phyloP scores from a whole-genome alignment of 1,140 invertebrate genomes.

The Lucilia sericata region DNA sequence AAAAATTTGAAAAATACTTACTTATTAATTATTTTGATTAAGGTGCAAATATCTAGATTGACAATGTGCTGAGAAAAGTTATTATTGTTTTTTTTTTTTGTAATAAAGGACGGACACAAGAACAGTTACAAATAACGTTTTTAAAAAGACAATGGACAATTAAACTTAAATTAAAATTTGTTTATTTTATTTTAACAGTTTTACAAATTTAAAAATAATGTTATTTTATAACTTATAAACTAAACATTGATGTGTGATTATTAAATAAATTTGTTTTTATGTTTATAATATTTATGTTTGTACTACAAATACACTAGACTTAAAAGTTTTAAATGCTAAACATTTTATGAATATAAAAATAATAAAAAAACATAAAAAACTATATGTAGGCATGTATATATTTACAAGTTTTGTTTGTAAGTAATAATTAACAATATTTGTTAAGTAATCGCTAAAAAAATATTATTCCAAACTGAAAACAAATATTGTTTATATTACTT shows the following conservation, averaged over 20 bases:
- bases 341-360: background rate
- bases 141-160: slow-evolving; percentile 18
- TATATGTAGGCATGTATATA: background rate
- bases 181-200: slow-evolving; percentile 18
- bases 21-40: background rate
- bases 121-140: background rate
- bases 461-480: background rate
- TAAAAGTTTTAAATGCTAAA: background rate
- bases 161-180: background rate
- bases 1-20: background rate
- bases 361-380: background rate
- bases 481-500: background rate
- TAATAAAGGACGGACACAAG: background rate
- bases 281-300: slow-evolving; percentile 14
- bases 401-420: slow-evolving; percentile 1
- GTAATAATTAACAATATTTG: background rate
- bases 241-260: background rate
- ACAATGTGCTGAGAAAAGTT: background rate
- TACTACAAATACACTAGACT: slow-evolving; percentile 24
- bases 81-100: background rate
- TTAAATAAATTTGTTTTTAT: background rate
- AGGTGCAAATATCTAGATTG: background rate
- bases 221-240: background rate
- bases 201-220: background rate
- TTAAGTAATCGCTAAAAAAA: background rate